phyloP scores from a whole-genome alignment of 30 jellyfish, hydroid and myxozoan species.

The Haliclystus octoradiatus region DNA sequence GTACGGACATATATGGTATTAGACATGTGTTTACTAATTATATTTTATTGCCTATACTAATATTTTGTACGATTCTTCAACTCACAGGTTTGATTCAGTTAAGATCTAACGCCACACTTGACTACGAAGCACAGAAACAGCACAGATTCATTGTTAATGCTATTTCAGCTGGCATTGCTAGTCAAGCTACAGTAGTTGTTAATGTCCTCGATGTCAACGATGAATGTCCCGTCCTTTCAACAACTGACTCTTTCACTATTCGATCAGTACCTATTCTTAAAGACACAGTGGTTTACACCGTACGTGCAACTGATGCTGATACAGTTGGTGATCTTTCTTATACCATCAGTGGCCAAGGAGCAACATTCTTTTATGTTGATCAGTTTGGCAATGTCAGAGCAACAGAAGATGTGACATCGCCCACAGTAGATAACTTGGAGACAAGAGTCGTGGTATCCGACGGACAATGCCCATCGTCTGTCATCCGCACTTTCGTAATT shows the following conservation, averaged over 20 bases:
- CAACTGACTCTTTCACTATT: conserved; percentile 13
- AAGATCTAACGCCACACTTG: too few species aligned
- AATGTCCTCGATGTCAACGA: conserved; percentile 53
- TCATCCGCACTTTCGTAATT: background rate
- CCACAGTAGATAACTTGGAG: background rate
- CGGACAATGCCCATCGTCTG: background rate
- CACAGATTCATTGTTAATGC: conserved; percentile 62
- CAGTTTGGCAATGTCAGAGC: conserved; percentile 57
- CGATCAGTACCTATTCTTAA: conserved; percentile 35
- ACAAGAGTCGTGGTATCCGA: background rate
- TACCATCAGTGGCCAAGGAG: conserved; percentile 42
- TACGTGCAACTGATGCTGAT: conserved; percentile 31
- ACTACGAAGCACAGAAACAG: conserved; percentile 37
- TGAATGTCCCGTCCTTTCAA: conserved; percentile 48
- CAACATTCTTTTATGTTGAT: conserved; percentile 40
- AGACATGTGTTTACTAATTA: background rate
- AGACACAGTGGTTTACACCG: conserved; percentile 32
- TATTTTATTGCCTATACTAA: background rate
- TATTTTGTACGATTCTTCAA: too few species aligned
- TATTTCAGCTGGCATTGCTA: conserved; percentile 11
- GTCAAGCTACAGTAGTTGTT: conserved; percentile 52
- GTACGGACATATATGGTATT: background rate
- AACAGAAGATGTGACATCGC: conserved; percentile 14
- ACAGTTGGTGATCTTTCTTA: conserved; percentile 12
- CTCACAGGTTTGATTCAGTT: too few species aligned